phyloP scores from a whole-genome alignment of 2,888 invertebrate genomes.

The Acronicta psi region DNA sequence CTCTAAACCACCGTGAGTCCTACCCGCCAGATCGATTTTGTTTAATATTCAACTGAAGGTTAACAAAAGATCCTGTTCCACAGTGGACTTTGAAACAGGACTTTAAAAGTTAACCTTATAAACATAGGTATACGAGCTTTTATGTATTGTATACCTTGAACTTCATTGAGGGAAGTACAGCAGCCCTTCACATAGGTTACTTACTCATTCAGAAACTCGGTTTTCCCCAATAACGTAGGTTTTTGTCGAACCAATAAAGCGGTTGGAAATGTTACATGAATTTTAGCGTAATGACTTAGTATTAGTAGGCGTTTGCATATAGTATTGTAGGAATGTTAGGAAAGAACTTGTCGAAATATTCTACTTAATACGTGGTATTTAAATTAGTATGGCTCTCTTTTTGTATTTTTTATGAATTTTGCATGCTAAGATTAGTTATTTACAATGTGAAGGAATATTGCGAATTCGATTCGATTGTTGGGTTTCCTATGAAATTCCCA shows the following conservation, averaged over 20 bases:
- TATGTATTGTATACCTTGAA: slow-evolving; percentile 4
- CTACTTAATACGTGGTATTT: not conserved
- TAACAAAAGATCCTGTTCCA: not conserved
- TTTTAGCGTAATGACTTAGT: slow-evolving; percentile 9
- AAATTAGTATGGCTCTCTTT: not conserved
- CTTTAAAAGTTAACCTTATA: no score
- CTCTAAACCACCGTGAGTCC: no score
- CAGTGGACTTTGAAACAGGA: no score
- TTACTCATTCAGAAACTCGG: slow-evolving; percentile 33
- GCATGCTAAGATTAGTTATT: no score
- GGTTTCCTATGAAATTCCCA: no score
- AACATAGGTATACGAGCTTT: no score
- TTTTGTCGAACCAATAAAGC: slow-evolving; percentile 28
- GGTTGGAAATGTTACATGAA: slow-evolving; percentile 26
- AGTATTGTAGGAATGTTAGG: slow-evolving; percentile 6
- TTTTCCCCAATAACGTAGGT: slow-evolving; percentile 18
- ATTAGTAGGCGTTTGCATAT: slow-evolving; percentile 7
- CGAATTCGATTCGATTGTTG: no score
- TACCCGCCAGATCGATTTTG: no score
- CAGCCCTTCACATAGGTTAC: slow-evolving; percentile 5
- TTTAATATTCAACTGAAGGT: no score
- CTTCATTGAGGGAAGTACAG: not conserved
- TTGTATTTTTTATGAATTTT: no score
- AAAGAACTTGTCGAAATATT: slow-evolving; percentile 14
- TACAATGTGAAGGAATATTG: no score